Base-by-base conservation (phyloP, 2,888 invertebrate species). In the Ectemnius continuus region DNA sequence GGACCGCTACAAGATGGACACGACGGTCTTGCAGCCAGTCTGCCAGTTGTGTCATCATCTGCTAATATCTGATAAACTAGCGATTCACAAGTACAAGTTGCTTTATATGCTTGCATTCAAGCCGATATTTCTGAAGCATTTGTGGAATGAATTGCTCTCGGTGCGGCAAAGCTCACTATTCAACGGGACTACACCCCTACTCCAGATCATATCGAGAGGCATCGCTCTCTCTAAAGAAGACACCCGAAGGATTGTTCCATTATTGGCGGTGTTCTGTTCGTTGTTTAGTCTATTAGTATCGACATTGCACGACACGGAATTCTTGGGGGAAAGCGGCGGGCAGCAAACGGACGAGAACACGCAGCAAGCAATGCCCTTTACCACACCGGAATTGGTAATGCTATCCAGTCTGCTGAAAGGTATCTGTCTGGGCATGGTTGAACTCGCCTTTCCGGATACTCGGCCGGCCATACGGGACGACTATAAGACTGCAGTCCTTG, bases 231-330 rank as follows among this genome's bases (percentile, higher is more conserved):
- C 92, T 20, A 84, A 90, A 67, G 92, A 92, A 14, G 95, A 95
- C 76, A 93, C 94, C 3, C 93, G 94, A 18, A 92, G 93, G 14
- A 93, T 97, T 16, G 93, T 97, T 13, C 96, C 97, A 0, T 93
- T 96, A 0, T 88, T 97, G 47, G 95, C 96, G 0, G 95, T 96
- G 0, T 97, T 98, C 91, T 97, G 97, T 88, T 94, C 96, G 1
- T 91, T 97, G 0, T 96, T 97, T 88, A 95, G 95, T 58, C 92
- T 96, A 52, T 92, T 97, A 3, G 93, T 97, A 62, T 95, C 96
- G 0, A 97, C 97, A 0, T 90, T 97, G 36, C 97, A 97, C 85
- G 97, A 97, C 88, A 94, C 95, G 0, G 97, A 97, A 91, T 97
- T 97, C 90, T 16, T 52, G 52, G 52, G 52, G 8, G 52, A 52